Conservation (phyloP, 1,140 invertebrate genomes). For the Manduca sexta region DNA sequence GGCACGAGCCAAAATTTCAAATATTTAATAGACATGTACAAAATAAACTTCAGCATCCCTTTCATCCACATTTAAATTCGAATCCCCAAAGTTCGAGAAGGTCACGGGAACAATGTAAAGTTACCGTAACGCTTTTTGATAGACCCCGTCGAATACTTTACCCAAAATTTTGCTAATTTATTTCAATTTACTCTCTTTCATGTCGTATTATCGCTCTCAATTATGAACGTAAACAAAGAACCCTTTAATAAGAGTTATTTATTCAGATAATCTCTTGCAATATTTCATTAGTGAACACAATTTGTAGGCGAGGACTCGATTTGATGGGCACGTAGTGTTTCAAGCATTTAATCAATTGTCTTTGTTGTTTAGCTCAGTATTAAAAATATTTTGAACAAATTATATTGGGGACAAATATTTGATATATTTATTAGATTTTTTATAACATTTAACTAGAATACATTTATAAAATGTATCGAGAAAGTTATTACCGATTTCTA, state of each 20-base stretch:
- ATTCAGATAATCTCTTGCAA: slow-evolving; percentile 14
- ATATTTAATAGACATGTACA: not conserved
- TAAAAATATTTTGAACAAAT: no score
- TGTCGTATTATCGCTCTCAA: slow-evolving; percentile 16
- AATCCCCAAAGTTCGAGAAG: slow-evolving; percentile 7
- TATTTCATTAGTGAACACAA: slow-evolving; percentile 5
- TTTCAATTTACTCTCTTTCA: slow-evolving; percentile 11
- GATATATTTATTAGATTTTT: no score
- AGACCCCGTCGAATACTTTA: slow-evolving; percentile 10
- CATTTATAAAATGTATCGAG: no score
- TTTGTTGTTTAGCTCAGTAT: no score
- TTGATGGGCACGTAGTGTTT: no score
- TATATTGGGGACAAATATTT: no score
- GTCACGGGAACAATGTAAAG: slow-evolving; percentile 9
- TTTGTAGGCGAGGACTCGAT: no score
- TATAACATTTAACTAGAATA: no score
- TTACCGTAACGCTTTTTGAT: slow-evolving; percentile 6
- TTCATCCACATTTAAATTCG: slow-evolving; percentile 11
- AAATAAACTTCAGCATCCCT: slow-evolving; percentile 3
- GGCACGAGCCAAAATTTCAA: no score
- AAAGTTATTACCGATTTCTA: no score
- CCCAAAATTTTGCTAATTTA: slow-evolving; percentile 6
- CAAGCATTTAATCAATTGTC: no score
- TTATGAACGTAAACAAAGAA: slow-evolving; percentile 13
- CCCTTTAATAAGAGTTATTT: slow-evolving; percentile 14